Evolutionary conservation across 2,113 vertebrate species (phyloP), one percentile per base, ranked within the genome.

Genomic region (Pollimyrus isidori): DNA sequence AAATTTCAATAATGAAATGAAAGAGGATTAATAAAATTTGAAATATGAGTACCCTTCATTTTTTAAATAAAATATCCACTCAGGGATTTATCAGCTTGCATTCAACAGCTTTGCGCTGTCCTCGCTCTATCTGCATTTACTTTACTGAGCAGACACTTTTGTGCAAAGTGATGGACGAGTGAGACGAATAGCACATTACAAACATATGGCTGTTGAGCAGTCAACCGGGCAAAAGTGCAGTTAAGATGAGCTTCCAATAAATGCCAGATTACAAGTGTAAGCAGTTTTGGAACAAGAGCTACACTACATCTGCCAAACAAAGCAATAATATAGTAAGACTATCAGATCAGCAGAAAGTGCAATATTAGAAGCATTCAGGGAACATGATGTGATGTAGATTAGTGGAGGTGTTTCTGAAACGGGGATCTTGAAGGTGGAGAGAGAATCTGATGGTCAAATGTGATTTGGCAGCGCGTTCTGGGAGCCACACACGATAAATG

Each of bases 21-120:
- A 45, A 88, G 49, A 83, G 52, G 58, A 62, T 87, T 84, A 84
- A 88, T 87, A 88, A 91, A 87, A 48, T 52, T n/a, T 46, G 50
- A 76, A 86, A 45, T 85, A 76, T 21, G 69, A 52, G 19, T 4
- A 56, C n/a, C 42, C 62, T 69, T 76, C 15, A 52, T 69, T 45
- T 69, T 45, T 35, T 35, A 80, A 17, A 3, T 46, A 76, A 76
- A 26, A 30, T 73, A 6, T 76, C 23, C 73, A 17, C 35, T 42
- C 35, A 2, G 69, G 30, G 10, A 13, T 84, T 42, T 65, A 19
- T 46, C 17, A 23, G 49, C 15, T 21, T 87, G 2, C 52, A 46
- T 13, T n/a, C 42, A 23, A 45, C 35, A 21, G 35, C 35, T 65
- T 65, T 42, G 56, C 30, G 23, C 76, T 82, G 17, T 84, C 0